These are phyloP conservation scores for Peucedramus taeniatus DNA, from an alignment of 2,113 vertebrate genomes.

Conservation along the genomic window DNA sequence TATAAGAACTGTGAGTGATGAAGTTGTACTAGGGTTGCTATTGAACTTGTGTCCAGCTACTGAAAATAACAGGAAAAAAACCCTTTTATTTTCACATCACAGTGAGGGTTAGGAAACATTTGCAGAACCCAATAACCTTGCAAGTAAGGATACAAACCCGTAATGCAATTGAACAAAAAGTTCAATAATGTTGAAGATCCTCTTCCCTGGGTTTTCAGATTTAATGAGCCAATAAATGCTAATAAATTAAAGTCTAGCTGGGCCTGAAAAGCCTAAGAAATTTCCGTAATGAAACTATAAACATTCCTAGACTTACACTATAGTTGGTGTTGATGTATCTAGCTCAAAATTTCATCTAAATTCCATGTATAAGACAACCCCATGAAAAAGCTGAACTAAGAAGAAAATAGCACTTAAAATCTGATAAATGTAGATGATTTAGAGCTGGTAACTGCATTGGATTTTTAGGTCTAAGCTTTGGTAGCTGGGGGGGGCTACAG, in stretches of 20 bases:
- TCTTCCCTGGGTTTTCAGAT: background rate
- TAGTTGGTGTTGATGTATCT: background rate
- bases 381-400: background rate
- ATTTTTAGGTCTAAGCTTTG: background rate
- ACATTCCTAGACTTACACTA: background rate
- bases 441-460: background rate
- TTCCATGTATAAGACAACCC: background rate
- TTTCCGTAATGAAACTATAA: background rate
- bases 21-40: background rate
- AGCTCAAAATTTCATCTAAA: background rate
- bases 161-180: background rate
- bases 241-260: background rate
- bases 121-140: background rate
- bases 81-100: background rate
- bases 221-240: background rate
- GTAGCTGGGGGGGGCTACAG: accelerated
- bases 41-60: background rate
- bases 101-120: background rate
- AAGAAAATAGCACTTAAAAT: background rate
- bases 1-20: background rate
- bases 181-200: background rate
- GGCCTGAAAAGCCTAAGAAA: background rate
- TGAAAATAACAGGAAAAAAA: background rate
- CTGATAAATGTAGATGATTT: background rate
- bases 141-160: background rate